These are phyloP conservation scores for Ectobius pallidus DNA, from an alignment of 2,888 invertebrate genomes.

Conservation along the genomic window DNA sequence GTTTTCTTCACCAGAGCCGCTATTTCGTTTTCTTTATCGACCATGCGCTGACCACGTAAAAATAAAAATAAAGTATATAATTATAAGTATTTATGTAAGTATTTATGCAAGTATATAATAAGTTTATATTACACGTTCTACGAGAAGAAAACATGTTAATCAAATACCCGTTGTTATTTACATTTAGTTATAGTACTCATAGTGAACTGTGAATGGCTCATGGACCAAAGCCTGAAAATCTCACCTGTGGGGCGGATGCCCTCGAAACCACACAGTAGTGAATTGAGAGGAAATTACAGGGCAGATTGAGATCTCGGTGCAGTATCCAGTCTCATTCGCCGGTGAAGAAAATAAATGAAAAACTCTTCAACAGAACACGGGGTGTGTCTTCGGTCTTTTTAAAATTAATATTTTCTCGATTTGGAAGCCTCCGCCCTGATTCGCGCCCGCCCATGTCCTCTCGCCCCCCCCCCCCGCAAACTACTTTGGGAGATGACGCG, in stretches of 20 bases:
- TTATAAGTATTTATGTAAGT: too few species aligned
- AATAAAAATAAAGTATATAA: too few species aligned
- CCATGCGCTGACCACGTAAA: too few species aligned
- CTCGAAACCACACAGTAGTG: slow-evolving; percentile 16
- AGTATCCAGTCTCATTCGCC: slow-evolving; percentile 16
- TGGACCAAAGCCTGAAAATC: too few species aligned
- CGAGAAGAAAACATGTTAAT: too few species aligned
- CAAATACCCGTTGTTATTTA: too few species aligned
- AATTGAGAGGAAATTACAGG: not conserved
- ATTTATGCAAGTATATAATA: too few species aligned
- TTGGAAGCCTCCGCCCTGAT: slow-evolving; percentile 24
- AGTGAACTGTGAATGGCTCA: too few species aligned
- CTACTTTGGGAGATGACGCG: slow-evolving; percentile 4
- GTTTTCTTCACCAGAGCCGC: too few species aligned
- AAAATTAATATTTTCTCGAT: slow-evolving; percentile 29
- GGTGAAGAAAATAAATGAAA: slow-evolving; percentile 16
- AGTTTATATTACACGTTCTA: too few species aligned
- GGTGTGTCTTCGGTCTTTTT: slow-evolving; percentile 19
- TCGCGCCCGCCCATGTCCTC: slow-evolving; percentile 17
- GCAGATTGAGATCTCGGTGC: slow-evolving; percentile 24
- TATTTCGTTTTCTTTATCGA: too few species aligned
- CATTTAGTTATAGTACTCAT: too few species aligned
- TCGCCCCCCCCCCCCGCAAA: not conserved
- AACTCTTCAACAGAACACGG: slow-evolving; percentile 17
- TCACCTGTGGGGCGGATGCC: not conserved